phyloP scores from a whole-genome alignment of 2,113 vertebrate species.

The Tragelaphus strepsiceros region DNA sequence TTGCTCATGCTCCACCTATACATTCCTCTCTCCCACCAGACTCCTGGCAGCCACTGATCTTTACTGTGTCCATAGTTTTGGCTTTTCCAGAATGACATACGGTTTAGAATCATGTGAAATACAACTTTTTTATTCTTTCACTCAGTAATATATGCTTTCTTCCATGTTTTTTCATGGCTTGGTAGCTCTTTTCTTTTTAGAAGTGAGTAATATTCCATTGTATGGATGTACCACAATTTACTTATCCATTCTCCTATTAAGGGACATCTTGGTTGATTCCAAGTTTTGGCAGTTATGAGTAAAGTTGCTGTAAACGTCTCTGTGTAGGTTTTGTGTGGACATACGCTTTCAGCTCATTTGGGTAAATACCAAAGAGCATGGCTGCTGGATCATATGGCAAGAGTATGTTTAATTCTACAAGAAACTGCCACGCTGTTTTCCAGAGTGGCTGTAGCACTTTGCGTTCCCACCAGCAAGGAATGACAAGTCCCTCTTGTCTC shows the following conservation, averaged over 20 bases:
- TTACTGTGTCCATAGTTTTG: background rate
- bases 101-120: background rate
- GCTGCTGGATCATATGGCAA: constrained; percentile 13
- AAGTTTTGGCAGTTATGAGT: constrained; percentile 37
- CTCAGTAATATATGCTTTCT: background rate
- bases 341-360: background rate
- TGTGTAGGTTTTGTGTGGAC: constrained; percentile 23
- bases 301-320: background rate
- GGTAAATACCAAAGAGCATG: background rate
- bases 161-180: background rate
- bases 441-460: background rate
- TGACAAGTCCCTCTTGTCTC: background rate
- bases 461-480: background rate
- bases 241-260: background rate
- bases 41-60: background rate
- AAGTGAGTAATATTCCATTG: background rate
- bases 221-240: constrained; percentile 15
- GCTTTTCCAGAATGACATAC: background rate
- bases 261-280: background rate
- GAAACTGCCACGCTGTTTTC: constrained; percentile 5
- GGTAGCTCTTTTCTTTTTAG: background rate
- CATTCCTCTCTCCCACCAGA: background rate
- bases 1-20: background rate
- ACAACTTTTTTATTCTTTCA: background rate
- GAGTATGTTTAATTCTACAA: constrained; percentile 19